These are phyloP conservation scores for Fukomys damarensis DNA, from an alignment of 2,113 vertebrate species.

Conservation along the genomic window DNA sequence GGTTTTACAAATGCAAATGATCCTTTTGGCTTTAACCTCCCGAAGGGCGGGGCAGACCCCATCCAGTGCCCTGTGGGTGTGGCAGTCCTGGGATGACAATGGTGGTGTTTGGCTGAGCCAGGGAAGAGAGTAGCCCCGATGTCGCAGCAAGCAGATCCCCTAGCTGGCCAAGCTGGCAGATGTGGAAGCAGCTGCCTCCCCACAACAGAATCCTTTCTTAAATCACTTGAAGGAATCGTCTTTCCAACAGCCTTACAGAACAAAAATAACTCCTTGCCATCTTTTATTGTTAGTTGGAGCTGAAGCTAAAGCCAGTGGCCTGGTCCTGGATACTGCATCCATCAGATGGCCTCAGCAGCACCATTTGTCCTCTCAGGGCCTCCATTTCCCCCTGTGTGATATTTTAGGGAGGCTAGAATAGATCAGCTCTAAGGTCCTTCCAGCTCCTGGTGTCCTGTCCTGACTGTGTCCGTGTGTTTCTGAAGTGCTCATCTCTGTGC, in stretches of 20 bases:
- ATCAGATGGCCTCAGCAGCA: neutral
- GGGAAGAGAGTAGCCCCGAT: neutral
- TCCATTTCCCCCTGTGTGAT: neutral
- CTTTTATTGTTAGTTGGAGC: neutral
- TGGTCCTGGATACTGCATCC: neutral
- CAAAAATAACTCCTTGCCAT: neutral
- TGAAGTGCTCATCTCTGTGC: fast-evolving
- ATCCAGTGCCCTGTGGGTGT: neutral
- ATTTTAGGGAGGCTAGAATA: neutral
- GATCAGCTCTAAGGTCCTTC: neutral
- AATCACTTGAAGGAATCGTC: neutral
- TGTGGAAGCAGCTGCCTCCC: neutral
- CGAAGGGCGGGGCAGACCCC: neutral
- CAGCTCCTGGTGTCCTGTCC: neutral
- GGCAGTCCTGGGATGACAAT: neutral
- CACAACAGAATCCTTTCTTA: fast-evolving
- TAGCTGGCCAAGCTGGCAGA: neutral
- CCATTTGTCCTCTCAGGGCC: neutral
- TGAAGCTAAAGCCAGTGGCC: neutral
- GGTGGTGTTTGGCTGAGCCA: neutral
- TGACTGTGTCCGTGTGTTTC: neutral
- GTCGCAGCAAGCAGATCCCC: neutral
- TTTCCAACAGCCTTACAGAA: neutral
- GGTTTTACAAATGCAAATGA: neutral
- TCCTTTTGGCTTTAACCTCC: neutral